Conservation (phyloP, 2,797 vertebrate genomes). For the Liparis tanakae region DNA sequence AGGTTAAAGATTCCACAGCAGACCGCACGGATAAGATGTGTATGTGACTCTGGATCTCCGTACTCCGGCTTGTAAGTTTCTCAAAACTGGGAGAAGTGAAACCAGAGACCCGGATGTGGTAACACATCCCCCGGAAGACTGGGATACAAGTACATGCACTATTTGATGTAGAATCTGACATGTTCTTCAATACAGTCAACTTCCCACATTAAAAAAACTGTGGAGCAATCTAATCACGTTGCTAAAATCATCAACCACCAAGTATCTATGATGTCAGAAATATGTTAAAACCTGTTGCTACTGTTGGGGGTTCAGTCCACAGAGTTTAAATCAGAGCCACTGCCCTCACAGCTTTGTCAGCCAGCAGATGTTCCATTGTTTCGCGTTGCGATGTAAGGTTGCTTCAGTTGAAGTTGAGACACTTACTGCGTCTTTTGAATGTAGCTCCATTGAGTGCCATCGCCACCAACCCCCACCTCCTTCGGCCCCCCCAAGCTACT, state of each 20-base stretch:
- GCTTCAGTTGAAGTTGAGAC: constrained; percentile 78
- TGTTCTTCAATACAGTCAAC: not conserved
- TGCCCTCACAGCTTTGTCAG: constrained; percentile 65
- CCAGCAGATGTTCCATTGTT: constrained; percentile 83
- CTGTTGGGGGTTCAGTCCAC: constrained; percentile 18
- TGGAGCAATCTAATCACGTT: not conserved
- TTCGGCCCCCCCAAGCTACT: constrained; percentile 51
- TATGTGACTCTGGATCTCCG: not conserved
- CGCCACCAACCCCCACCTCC: constrained; percentile 45
- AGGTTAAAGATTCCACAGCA: not conserved
- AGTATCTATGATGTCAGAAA: constrained; percentile 13
- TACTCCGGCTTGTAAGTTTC: not conserved
- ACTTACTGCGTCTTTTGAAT: constrained; percentile 83
- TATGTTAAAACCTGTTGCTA: constrained; percentile 54
- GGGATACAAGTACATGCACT: not conserved
- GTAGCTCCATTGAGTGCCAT: constrained; percentile 62
- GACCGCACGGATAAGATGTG: not conserved
- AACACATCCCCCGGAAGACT: not conserved
- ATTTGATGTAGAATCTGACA: not conserved
- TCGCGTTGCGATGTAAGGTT: constrained; percentile 70
- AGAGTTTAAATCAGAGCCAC: constrained; percentile 31
- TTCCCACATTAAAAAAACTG: not conserved
- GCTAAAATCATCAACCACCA: not conserved
- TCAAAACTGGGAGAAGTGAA: not conserved
- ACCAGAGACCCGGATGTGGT: not conserved